Evolutionary conservation across 2,888 invertebrate genomes (phyloP), one percentile per base, ranked within the genome.

Genomic region (Mimachlamys varia): DNA sequence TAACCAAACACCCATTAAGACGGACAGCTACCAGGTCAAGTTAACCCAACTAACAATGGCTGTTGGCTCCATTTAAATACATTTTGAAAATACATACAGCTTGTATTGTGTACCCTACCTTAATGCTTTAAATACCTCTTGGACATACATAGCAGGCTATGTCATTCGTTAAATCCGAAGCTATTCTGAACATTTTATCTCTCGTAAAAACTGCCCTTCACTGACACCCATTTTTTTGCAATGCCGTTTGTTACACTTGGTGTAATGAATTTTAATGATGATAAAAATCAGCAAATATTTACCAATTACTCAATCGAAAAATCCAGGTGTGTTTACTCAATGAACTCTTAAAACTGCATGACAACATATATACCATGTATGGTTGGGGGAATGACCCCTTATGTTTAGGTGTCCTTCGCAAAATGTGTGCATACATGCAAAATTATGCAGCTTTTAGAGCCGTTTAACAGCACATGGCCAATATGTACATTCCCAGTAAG

Each of bases 281-380:
- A 76, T 76, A 76, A 76, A 76, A 76, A 76, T 76, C 76, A 33
- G 33, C 76, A 33, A 76, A 76, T 76, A 76, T 76, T 76, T 76
- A 76, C 76, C 33, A 76, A 33, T 76, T 76, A 76, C 76, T 76
- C 76, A 5, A 76, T 76, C 33, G 76, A 76, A 76, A 76, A 76
- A 76, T 76, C 27, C 76, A 76, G 76, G 76, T 76, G 76, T 76
- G 76, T 76, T 76, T 27, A 76, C 76, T 15, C 2, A 76, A 0
- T 76, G 76, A 76, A 76, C 76, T 76, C 53, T 53, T 17, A 44
- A 44, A 44, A 44, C 44, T 44, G 44, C 44, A 44, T 44, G 7
- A 44, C 44, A n/a, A n/a, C n/a, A n/a, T n/a, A n/a, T n/a, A 44
- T 44, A 44, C 44, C 44, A 44, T 44, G 44, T 7, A 44, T 44